Conservation (phyloP, 1,140 invertebrate genomes). For the Linepithema humile region DNA sequence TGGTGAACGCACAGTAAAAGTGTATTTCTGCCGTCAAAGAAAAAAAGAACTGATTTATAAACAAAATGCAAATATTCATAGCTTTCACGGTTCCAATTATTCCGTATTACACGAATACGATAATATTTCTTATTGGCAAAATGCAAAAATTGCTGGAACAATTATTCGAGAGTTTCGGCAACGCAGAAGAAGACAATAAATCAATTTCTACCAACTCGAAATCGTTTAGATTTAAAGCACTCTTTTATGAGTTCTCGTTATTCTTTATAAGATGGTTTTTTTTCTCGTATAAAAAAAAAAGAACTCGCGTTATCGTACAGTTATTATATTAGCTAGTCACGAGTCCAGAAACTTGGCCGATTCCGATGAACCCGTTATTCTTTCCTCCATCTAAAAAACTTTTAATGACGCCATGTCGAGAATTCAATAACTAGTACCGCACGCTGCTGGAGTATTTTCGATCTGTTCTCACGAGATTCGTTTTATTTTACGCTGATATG, state of each 20-base stretch:
- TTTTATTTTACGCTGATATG: neutral
- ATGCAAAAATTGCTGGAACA: constrained; percentile 34
- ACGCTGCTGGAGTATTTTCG: neutral
- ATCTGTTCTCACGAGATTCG: constrained; percentile 13
- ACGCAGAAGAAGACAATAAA: constrained; percentile 4
- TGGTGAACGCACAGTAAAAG: neutral
- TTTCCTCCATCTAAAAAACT: constrained; percentile 4
- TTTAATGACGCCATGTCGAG: neutral
- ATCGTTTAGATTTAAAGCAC: constrained; percentile 19
- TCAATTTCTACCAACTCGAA: constrained; percentile 2
- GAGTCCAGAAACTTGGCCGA: constrained; percentile 8
- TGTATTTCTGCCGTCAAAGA: neutral
- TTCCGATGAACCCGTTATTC: neutral
- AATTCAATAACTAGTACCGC: neutral
- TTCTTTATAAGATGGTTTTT: constrained; percentile 17
- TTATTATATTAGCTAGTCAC: constrained; percentile 32
- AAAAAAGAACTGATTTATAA: constrained; percentile 13
- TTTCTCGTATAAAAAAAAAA: neutral
- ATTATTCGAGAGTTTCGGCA: constrained; percentile 10
- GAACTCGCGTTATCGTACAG: constrained; percentile 1
- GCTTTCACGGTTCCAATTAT: constrained; percentile 27
- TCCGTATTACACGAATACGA: neutral
- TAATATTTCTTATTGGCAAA: constrained; percentile 22
- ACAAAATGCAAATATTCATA: constrained; percentile 25
- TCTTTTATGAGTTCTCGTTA: neutral